Base-by-base conservation (phyloP, 2,113 vertebrate genomes). In the Benitochromis conjunctus region DNA sequence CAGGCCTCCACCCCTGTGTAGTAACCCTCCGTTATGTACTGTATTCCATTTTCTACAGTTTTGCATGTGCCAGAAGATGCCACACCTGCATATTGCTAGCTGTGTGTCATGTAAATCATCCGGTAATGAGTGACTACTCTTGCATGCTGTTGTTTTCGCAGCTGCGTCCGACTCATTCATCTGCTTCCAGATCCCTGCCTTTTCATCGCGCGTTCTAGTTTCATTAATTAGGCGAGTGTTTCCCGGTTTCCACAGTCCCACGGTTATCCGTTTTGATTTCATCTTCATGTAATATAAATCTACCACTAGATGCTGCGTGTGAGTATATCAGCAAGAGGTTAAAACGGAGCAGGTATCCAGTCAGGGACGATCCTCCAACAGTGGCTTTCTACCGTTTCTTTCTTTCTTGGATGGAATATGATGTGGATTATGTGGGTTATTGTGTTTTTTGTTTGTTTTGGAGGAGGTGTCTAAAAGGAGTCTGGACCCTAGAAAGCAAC, bases 61-160 rank as follows among this genome's bases (percentile, higher is more conserved):
- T 74, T 11, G 43, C 14, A 55, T 19, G 34, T 5, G 60, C 64
- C 76, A 57, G n/a, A 19, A 82, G 79, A 77, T 76, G 83, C 10
- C 55, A 64, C 86, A 92, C 77, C 80, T 91, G 77, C 83, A 80
- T 29, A 21, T 53, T 7, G 86, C 78, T 38, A 54, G 36, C 24
- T 3, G 2, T 2, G 10, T 31, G 3, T 38, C 19, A 82, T 88
- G 83, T 34, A 85, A 90, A 88, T 86, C 51, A 56, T 16, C 14
- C 58, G 51, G 14, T 56, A 34, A 69, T 46, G 77, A 86, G 55
- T n/a, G 57, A 74, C 29, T 36, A 54, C 66, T 82, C 62, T 9
- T 8, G 58, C 74, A 9, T 3, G 9, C 29, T 58, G 19, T 79
- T 80, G 53, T 53, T 56, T 56, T 55, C 71, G 88, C 64, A 38